Evolutionary conservation across 2,797 vertebrate genomes (phyloP).

Genomic region (Champsocephalus gunnari): DNA sequence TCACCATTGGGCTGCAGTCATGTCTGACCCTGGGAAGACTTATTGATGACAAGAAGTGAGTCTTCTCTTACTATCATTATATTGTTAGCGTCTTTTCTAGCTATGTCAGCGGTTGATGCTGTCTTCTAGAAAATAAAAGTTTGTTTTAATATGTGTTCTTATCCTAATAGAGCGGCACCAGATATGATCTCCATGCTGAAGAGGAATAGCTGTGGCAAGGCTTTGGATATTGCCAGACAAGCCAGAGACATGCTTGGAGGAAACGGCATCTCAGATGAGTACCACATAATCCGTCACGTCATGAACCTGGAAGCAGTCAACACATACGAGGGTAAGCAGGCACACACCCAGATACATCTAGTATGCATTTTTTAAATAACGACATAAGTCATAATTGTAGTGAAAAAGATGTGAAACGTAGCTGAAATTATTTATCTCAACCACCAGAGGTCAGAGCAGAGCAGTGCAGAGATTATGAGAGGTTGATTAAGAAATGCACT

Average conservation of each 20-base stretch:
- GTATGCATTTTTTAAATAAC: not conserved
- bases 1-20: slow-evolving; percentile 89
- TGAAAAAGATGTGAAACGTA: not conserved
- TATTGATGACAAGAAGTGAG: slow-evolving; percentile 89
- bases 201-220: slow-evolving; percentile 91
- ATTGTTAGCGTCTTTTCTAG: not conserved
- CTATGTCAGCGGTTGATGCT: not conserved
- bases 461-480: slow-evolving; percentile 14
- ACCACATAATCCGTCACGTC: slow-evolving; percentile 91
- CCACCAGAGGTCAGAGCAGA: slow-evolving; percentile 72
- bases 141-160: not conserved
- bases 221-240: slow-evolving; percentile 89
- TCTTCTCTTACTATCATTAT: slow-evolving; percentile 25
- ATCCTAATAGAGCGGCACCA: slow-evolving; percentile 77
- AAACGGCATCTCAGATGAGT: slow-evolving; percentile 92
- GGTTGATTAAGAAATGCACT: not conserved
- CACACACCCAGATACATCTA: not conserved
- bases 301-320: slow-evolving; percentile 94
- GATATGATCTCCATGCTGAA: slow-evolving; percentile 92
- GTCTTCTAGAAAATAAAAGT: not conserved
- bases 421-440: not conserved
- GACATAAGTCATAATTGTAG: too few species aligned
- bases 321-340: slow-evolving; percentile 90
- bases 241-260: slow-evolving; percentile 93
- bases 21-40: slow-evolving; percentile 90